phyloP scores from a whole-genome alignment of 2,888 invertebrate species.

The Volucella zonaria region DNA sequence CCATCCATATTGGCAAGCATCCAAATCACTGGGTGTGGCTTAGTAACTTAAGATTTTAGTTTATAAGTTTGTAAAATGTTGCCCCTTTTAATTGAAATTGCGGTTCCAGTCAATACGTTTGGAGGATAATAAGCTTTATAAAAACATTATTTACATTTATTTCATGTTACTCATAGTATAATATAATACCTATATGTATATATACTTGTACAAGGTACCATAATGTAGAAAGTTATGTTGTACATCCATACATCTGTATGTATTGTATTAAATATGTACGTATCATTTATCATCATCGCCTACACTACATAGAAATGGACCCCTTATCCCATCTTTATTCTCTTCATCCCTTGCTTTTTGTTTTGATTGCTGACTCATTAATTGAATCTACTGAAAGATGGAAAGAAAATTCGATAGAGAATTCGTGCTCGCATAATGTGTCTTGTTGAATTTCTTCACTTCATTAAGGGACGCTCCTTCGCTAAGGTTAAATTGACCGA shows the following conservation, averaged over 20 bases:
- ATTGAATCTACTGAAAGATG: constrained; percentile 73
- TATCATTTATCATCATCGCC: constrained; percentile 68
- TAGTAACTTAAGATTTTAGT: constrained; percentile 53
- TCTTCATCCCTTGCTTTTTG: constrained; percentile 47
- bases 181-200: constrained; percentile 1
- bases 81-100: constrained; percentile 54
- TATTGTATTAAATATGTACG: not conserved
- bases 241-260: too few relatives aligned
- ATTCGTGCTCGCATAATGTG: constrained; percentile 70
- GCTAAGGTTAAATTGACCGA: constrained; percentile 72
- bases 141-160: constrained; percentile 49
- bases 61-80: constrained; percentile 53
- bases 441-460: constrained; percentile 72
- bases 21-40: constrained; percentile 68
- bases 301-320: constrained; percentile 43
- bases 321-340: constrained; percentile 60
- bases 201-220: not conserved
- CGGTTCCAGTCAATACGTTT: not conserved
- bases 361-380: constrained; percentile 72
- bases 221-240: constrained; percentile 32
- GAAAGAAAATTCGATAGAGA: constrained; percentile 69
- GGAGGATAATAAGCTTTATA: constrained; percentile 29
- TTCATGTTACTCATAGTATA: constrained; percentile 10
- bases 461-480: constrained; percentile 62
- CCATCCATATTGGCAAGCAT: constrained; percentile 57